These are phyloP conservation scores for Xyrichtys novacula DNA, from an alignment of 2,797 vertebrate species.

Conservation along the genomic window DNA sequence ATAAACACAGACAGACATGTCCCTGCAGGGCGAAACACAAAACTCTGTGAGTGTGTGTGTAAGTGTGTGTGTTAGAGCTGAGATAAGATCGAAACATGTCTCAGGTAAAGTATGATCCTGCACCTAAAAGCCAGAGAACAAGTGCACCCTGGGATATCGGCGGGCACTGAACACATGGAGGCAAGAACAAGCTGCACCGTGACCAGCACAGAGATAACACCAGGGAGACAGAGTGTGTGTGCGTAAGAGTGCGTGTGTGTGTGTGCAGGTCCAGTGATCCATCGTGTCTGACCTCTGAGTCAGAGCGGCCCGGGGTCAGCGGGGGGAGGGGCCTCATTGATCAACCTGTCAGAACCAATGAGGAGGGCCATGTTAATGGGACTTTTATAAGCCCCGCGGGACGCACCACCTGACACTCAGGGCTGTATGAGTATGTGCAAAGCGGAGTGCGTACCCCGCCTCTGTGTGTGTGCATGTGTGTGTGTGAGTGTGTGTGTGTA, in stretches of 20 bases:
- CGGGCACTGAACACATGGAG: slow-evolving; percentile 17
- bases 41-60: slow-evolving; percentile 6
- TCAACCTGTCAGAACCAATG: slow-evolving; percentile 96
- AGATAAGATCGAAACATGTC: slow-evolving; percentile 58
- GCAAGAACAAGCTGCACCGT: slow-evolving; percentile 43
- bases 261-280: slow-evolving; percentile 76
- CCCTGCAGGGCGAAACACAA: slow-evolving; percentile 14
- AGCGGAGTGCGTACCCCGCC: slow-evolving; percentile 43
- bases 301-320: slow-evolving; percentile 89
- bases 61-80: slow-evolving; percentile 23
- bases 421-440: slow-evolving; percentile 68
- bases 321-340: slow-evolving; percentile 93
- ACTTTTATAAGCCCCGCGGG: slow-evolving; percentile 94
- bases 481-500: slow-evolving; percentile 47
- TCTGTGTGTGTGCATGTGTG: slow-evolving; percentile 28
- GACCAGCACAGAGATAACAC: slow-evolving; percentile 51
- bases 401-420: slow-evolving; percentile 86
- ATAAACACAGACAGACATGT: slow-evolving; percentile 5
- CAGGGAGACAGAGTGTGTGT: neutral
- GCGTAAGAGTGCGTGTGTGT: slow-evolving; percentile 18
- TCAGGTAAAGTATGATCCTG: slow-evolving; percentile 52
- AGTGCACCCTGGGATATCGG: slow-evolving; percentile 57
- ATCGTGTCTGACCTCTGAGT: slow-evolving; percentile 92
- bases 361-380: slow-evolving; percentile 96
- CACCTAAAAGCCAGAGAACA: slow-evolving; percentile 50